These are phyloP conservation scores for Sciurus niger DNA, from an alignment of 2,113 vertebrate species.

Conservation along the genomic window DNA sequence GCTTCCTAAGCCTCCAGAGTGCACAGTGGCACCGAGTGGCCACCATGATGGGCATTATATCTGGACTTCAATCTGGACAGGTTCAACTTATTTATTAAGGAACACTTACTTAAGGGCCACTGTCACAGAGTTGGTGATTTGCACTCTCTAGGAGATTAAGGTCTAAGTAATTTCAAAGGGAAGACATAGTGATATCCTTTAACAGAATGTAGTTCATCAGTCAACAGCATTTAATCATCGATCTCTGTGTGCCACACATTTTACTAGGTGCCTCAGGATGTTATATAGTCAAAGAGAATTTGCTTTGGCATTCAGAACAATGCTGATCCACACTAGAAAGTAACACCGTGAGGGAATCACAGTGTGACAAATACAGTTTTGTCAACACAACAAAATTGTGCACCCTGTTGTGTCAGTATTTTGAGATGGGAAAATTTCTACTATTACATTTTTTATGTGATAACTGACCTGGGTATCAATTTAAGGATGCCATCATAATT, in stretches of 20 bases:
- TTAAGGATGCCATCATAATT: neutral
- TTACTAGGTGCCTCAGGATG: neutral
- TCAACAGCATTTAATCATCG: neutral
- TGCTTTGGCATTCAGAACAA: conserved; percentile 9
- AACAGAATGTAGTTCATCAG: neutral
- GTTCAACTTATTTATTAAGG: neutral
- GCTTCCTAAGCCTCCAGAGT: neutral
- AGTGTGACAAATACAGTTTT: neutral
- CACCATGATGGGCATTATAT: neutral
- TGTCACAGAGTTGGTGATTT: neutral
- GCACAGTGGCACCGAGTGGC: neutral
- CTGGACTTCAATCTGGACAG: neutral
- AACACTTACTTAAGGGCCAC: neutral
- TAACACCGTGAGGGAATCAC: neutral
- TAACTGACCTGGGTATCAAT: neutral
- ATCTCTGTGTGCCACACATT: too few relatives aligned
- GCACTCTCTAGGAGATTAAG: neutral
- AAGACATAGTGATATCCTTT: conserved; percentile 5
- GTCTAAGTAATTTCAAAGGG: neutral
- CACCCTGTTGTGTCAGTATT: neutral
- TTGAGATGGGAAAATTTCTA: neutral
- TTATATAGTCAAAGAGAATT: neutral
- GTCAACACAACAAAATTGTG: neutral
- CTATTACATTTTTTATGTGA: neutral
- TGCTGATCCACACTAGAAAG: neutral